phyloP scores from a whole-genome alignment of 1,140 invertebrate genomes.

The Pachypeltis micranthus region DNA sequence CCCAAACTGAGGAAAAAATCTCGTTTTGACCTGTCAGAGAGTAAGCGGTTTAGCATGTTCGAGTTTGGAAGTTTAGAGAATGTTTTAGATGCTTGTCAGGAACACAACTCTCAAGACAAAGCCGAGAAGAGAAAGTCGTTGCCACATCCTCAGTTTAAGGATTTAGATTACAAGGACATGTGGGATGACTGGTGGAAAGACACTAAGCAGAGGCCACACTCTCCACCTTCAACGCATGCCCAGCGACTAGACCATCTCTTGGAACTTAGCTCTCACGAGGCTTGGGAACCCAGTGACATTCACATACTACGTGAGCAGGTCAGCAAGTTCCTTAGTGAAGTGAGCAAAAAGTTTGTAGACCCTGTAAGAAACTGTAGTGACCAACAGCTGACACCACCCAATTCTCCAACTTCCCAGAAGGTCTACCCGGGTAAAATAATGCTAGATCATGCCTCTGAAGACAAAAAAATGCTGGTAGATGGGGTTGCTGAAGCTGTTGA shows the following conservation, averaged over 20 bases:
- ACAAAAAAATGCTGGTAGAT: slow-evolving; percentile 43
- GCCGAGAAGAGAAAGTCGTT: slow-evolving; percentile 18
- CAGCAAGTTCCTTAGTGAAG: slow-evolving; percentile 44
- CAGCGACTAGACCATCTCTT: slow-evolving; percentile 59
- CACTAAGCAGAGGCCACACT: slow-evolving; percentile 34
- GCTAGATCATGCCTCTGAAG: slow-evolving; percentile 32
- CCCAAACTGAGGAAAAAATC: slow-evolving; percentile 16
- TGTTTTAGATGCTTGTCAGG: slow-evolving; percentile 40
- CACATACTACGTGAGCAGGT: slow-evolving; percentile 29
- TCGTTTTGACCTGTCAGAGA: slow-evolving; percentile 7
- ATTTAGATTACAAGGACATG: slow-evolving; percentile 11
- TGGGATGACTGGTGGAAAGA: slow-evolving; percentile 25
- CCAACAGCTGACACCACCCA: slow-evolving; percentile 47
- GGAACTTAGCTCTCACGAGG: slow-evolving; percentile 46
- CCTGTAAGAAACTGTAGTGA: too few species aligned
- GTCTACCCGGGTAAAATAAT: slow-evolving; percentile 21
- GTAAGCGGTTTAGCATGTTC: slow-evolving; percentile 55
- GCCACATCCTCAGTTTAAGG: slow-evolving; percentile 11
- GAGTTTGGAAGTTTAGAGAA: slow-evolving; percentile 46
- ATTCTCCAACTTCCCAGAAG: slow-evolving; percentile 46
- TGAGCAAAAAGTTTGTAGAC: slow-evolving; percentile 51
- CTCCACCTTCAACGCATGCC: slow-evolving; percentile 38
- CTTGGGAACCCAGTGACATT: slow-evolving; percentile 30
- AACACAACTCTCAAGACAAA: slow-evolving; percentile 49
- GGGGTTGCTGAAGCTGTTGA: slow-evolving; percentile 54